A percentile compares a stretch with the other conserved stretches of the same genome.
These are phyloP conservation scores for Dascyllus trimaculatus DNA, from an alignment of 2,113 vertebrate genomes.

Conservation along the genomic window DNA sequence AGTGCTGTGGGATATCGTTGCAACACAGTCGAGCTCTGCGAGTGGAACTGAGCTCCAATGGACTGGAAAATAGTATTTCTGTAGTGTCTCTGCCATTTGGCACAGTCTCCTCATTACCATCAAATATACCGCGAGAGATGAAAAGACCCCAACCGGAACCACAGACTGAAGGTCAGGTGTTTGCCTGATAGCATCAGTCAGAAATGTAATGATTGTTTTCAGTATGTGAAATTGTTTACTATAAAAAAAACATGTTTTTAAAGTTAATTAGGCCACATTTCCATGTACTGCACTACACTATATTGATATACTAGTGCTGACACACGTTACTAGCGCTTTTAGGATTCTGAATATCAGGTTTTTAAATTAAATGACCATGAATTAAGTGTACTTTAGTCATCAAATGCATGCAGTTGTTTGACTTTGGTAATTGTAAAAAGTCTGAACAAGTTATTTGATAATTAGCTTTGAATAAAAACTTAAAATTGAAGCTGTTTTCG, in stretches of 20 bases:
- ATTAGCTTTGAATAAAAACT: no score
- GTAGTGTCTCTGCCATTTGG: slow-evolving; percentile 55
- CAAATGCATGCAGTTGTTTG: no score
- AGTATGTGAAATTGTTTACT: not conserved
- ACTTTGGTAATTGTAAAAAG: no score
- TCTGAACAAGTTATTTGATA: no score
- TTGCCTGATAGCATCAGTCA: not conserved
- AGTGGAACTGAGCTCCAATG: slow-evolving; percentile 31
- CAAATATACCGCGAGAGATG: slow-evolving; percentile 32
- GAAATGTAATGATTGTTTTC: not conserved
- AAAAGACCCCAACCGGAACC: slow-evolving; percentile 17
- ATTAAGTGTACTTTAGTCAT: no score
- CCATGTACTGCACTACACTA: not conserved
- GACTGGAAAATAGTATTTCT: slow-evolving; percentile 52
- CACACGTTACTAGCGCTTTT: no score
- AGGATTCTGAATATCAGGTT: no score
- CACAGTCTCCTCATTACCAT: slow-evolving; percentile 44
- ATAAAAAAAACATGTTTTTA: not conserved
- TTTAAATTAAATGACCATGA: no score
- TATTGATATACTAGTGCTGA: no score
- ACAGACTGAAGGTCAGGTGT: slow-evolving; percentile 21
- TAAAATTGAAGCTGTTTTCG: no score
- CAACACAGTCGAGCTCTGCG: slow-evolving; percentile 25
- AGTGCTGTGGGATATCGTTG: slow-evolving; percentile 14
- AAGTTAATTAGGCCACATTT: not conserved